Conservation (phyloP, 2,797 vertebrate genomes). For the Hypotaenidia okinawae region DNA sequence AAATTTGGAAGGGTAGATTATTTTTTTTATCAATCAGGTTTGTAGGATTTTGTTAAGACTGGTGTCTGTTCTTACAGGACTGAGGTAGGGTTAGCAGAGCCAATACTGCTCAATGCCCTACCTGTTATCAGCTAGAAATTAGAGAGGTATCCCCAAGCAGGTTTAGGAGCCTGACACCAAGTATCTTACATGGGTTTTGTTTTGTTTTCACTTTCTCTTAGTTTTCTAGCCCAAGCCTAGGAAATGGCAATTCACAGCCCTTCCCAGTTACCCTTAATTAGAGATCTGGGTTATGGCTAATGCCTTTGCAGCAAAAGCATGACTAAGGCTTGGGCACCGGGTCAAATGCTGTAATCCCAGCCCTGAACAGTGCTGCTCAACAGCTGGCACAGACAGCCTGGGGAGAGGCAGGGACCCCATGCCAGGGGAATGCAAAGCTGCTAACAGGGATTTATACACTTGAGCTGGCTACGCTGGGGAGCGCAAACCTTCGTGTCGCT, state of each 20-base stretch:
- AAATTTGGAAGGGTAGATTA: not conserved
- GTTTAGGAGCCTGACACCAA: not conserved
- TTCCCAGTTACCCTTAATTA: not conserved
- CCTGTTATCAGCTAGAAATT: not conserved
- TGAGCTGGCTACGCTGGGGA: not conserved
- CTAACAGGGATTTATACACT: slow-evolving; percentile 6
- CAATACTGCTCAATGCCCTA: not conserved
- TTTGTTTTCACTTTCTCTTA: not conserved
- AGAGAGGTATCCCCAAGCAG: not conserved
- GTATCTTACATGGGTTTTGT: not conserved
- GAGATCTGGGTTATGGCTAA: not conserved
- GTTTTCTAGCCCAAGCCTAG: not conserved
- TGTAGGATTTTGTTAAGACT: not conserved
- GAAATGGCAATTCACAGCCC: not conserved
- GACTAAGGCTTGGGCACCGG: not conserved
- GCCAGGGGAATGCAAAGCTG: slow-evolving; percentile 47
- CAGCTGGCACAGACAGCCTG: not conserved
- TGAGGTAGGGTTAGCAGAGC: not conserved
- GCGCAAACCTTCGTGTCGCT: not conserved
- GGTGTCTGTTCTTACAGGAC: not conserved
- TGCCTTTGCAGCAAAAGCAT: not conserved
- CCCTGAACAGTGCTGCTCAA: not conserved
- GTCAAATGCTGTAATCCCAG: slow-evolving; percentile 12
- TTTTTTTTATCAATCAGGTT: not conserved
- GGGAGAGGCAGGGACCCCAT: not conserved